Conservation (phyloP, 2,888 invertebrate species). For the Cephus pulcher region DNA sequence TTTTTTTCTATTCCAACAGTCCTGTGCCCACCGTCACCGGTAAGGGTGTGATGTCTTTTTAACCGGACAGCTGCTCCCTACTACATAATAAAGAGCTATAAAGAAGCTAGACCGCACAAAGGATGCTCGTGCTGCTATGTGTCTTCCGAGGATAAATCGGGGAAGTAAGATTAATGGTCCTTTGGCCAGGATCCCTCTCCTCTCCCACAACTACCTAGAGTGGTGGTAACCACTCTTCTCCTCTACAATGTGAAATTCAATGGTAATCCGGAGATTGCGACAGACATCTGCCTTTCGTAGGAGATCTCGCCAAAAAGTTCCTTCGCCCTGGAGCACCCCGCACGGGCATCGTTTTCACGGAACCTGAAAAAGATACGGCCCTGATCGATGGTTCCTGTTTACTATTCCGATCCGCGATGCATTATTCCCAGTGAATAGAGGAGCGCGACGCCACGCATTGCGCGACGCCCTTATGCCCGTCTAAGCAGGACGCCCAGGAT, state of each 20-base stretch:
- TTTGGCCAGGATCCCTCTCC: constrained; percentile 29
- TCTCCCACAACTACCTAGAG: constrained; percentile 4
- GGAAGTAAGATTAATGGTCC: constrained; percentile 53
- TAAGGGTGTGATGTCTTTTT: constrained; percentile 53
- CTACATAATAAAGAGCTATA: constrained; percentile 54
- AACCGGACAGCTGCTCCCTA: constrained; percentile 46
- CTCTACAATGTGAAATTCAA: constrained; percentile 32
- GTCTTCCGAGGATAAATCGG: constrained; percentile 45
- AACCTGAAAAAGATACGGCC: neutral
- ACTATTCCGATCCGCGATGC: too few relatives aligned
- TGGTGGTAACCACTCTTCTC: constrained; percentile 7
- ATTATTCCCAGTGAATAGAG: too few relatives aligned
- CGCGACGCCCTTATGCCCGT: too few relatives aligned
- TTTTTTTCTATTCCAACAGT: neutral
- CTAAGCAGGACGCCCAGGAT: too few relatives aligned
- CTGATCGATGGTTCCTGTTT: too few relatives aligned
- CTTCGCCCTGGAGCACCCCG: too few relatives aligned
- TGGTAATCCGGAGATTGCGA: constrained; percentile 33
- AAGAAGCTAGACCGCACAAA: constrained; percentile 55
- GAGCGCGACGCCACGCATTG: too few relatives aligned
- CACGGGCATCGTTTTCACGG: neutral
- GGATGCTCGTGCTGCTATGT: constrained; percentile 53
- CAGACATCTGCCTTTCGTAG: constrained; percentile 23
- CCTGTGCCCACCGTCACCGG: constrained; percentile 9
- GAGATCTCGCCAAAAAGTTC: constrained; percentile 31